Base-by-base conservation (phyloP, 2,113 vertebrate genomes). In the Mus spicilegus region DNA sequence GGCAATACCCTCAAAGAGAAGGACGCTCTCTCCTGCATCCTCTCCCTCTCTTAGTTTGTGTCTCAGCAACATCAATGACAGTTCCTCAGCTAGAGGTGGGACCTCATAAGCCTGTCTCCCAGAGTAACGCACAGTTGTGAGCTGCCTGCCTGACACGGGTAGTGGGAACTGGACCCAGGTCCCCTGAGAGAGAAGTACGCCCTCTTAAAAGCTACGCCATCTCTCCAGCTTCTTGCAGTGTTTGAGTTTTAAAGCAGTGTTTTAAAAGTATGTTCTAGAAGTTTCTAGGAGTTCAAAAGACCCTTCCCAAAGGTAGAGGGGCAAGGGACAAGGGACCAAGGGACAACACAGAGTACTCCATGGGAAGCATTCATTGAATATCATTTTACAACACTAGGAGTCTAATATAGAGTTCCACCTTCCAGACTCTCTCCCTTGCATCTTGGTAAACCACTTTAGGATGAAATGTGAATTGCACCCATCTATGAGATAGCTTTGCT, bases 361-460 rank as follows among this genome's bases (percentile, higher is more conserved):
- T 65, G 24, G 22, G 24, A 56, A 91, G 72, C 28, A 70, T 92
- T 89, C 67, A 17, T 46, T 30, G 14, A 78, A 36, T 46, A 73
- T 76, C n/a, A 51, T 93, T 46, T 91, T 95, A 87, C 87, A 91
- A 87, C 87, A 39, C 54, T 24, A 7, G 49, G 42, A 90, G 8
- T 36, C 22, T 81, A 69, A 63, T 17, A 84, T 36, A 2, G 8
- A 67, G 75, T 88, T 36, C 6, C 24, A 28, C 46, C 30, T 82
- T 77, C 20, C 3, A 76, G 49, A 56, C 11, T 54, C 36, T 54
- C 5, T 16, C 5, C 30, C 63, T 11, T 39, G 36, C 61, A 91
- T 51, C 65, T 93, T n/a, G 20, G 28, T 22, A n/a, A 70, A 36
- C 46, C 13, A 22, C 42, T 89, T 76, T 87, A 26, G 76, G 58